Base-by-base conservation (phyloP, 1,140 invertebrate species). In the Heterodera schachtii region DNA sequence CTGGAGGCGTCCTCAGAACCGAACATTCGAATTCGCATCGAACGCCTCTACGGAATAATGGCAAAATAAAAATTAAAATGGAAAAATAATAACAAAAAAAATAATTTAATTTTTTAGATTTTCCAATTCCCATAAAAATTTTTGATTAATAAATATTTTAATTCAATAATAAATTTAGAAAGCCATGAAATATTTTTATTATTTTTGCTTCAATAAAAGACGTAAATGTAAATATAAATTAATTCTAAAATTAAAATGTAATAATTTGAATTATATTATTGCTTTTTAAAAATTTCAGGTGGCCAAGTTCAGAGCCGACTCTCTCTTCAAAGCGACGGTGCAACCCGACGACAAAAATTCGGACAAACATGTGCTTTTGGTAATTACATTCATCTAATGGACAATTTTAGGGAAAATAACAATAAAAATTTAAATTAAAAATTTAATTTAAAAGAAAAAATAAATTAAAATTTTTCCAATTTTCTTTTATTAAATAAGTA, bases 261-360 rank as follows among this genome's bases (percentile, higher is more conserved):
- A 21, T n/a, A n/a, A 19, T 60, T 60, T 16, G 1, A 52, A 52
- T 52, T 52, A 52, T n/a, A 41, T 44, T 44, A 41, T 21, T 71
- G 41, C 11, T 78, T 78, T 43, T 13, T 4, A 2, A 3, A 69
- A 57, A n/a, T n/a, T 77, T 66, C 46, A 78, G 77, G 88, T 89
- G 2, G 81, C 88, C 9, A 88, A 89, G 47, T 89, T 89, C 82
- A 76, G 86, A 64, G 88, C 84, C 3, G 88, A 89, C 81, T 87
- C 84, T 31, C 82, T 89, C 9, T 89, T 89, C 79, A 89, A 89
- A 81, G 88, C 88, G 8, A 90, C 88, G 2, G 88, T 89, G 31
- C 88, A 89, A 67, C 88, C 88, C 7, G 88, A 89, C 71, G 88
- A 89, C 69, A 89, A 89, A 76, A 90, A 89, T 73, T 89, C 88